Base-by-base conservation (phyloP, 1,140 invertebrate genomes). In the Drosophila dunni region DNA sequence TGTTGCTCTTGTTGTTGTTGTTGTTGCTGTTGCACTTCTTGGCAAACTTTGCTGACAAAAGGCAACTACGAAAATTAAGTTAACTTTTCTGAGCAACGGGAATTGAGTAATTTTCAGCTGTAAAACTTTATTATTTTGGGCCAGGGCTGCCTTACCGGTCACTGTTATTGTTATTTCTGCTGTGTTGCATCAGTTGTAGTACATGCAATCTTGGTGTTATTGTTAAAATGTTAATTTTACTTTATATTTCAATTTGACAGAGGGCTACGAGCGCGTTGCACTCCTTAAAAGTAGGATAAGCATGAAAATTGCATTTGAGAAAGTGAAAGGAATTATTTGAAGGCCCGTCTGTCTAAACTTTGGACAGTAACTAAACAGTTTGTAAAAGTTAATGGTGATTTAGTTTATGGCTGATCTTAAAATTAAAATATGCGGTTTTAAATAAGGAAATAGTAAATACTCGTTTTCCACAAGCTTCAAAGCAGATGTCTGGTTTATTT, bases 31-130 rank as follows among this genome's bases (percentile, higher is more conserved):
- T 68, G 62, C 77, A 80, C 73, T 77, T 84, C 69, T 78, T 83
- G 44, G 64, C 29, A 69, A 76, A 72, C 60, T 74, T 83, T 84
- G 60, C 48, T 50, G 56, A 85, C 81, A 84, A 85, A 85, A 85
- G 81, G 78, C 81, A 80, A 78, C 81, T 81, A 75, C 81, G 72
- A 81, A 85, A 85, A 85, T 85, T 85, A 85, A 85, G 81, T 85
- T 85, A 85, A 85, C 81, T 85, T 81, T 81, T 81, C 79, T 69
- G 69, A 83, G 81, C 78, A 85, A 85, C 81, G 81, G 81, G 81
- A 85, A 85, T 85, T 85, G 81, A 85, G 81, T 85, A 85, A 85
- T 85, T 85, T 85, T 85, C 78, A 85, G 78, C 81, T 77, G 81
- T 85, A 85, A 85, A 85, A 85, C 81, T 85, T 85, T 85, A 85